Evolutionary conservation across 2,113 vertebrate genomes (phyloP).

Genomic region (Passer montanus): DNA sequence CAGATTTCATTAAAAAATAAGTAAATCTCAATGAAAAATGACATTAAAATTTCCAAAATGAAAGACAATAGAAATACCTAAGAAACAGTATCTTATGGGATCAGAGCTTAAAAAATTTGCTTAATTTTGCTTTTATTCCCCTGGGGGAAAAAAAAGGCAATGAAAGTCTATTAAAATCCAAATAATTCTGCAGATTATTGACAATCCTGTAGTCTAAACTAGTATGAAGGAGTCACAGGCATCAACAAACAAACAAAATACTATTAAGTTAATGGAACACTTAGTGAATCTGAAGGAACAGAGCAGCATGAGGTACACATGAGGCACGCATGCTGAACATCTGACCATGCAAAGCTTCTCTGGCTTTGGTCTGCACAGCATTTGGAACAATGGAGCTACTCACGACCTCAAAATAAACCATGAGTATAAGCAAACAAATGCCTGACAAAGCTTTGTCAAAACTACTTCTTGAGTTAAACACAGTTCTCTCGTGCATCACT

Average conservation of each 20-base stretch:
- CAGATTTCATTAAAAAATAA: background rate
- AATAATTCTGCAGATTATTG: background rate
- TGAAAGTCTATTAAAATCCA: background rate
- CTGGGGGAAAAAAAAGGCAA: background rate
- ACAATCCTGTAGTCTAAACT: background rate
- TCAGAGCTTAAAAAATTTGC: background rate
- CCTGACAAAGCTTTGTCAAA: background rate
- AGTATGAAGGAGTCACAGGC: background rate
- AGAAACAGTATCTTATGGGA: background rate
- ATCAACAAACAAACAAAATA: background rate
- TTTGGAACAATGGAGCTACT: background rate
- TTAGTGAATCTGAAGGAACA: background rate
- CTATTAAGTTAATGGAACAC: background rate
- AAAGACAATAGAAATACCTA: background rate
- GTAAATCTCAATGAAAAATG: background rate
- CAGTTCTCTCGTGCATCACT: fast-evolving
- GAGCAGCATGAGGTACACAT: background rate
- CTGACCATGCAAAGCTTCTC: background rate
- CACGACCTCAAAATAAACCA: background rate
- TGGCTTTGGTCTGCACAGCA: background rate
- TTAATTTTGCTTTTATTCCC: background rate
- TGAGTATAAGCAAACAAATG: background rate
- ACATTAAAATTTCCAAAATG: background rate
- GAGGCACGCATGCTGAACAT: background rate
- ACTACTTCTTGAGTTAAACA: background rate